Conservation (phyloP, 2,888 invertebrate species). For the Phaonia tiefii region DNA sequence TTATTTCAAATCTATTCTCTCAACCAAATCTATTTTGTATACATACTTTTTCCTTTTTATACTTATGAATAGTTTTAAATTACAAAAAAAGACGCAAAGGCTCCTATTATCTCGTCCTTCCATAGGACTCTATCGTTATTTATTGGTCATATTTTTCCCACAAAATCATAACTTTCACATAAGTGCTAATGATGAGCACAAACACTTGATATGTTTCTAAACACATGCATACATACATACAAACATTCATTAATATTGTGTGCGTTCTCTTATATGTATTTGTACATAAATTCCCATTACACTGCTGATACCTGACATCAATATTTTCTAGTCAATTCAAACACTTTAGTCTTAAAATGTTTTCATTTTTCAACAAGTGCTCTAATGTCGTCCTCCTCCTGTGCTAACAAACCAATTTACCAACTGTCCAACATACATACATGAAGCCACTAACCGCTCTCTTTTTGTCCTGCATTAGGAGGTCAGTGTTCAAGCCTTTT, state of each 20-base stretch:
- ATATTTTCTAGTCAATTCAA: conserved; percentile 27
- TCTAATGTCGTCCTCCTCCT: background rate
- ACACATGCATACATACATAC: background rate
- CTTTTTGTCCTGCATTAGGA: background rate
- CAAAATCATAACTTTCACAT: conserved; percentile 17
- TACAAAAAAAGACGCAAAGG: too few species aligned
- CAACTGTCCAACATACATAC: background rate
- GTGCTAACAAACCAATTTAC: background rate
- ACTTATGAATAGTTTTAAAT: too few species aligned
- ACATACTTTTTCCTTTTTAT: too few species aligned
- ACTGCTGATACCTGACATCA: conserved; percentile 12
- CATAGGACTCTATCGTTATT: background rate
- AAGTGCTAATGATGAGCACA: conserved; percentile 18
- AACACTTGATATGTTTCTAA: background rate
- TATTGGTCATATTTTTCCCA: conserved; percentile 16
- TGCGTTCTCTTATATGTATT: background rate
- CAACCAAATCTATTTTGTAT: too few species aligned
- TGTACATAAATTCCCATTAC: background rate
- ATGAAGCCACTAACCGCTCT: background rate
- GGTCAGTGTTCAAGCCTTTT: background rate
- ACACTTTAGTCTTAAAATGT: conserved; percentile 35
- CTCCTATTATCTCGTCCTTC: too few species aligned
- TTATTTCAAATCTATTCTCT: too few species aligned
- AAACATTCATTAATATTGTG: background rate
- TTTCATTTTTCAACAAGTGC: conserved; percentile 38